These are phyloP conservation scores for Nicator chloris DNA, from an alignment of 2,113 vertebrate species.

Conservation along the genomic window DNA sequence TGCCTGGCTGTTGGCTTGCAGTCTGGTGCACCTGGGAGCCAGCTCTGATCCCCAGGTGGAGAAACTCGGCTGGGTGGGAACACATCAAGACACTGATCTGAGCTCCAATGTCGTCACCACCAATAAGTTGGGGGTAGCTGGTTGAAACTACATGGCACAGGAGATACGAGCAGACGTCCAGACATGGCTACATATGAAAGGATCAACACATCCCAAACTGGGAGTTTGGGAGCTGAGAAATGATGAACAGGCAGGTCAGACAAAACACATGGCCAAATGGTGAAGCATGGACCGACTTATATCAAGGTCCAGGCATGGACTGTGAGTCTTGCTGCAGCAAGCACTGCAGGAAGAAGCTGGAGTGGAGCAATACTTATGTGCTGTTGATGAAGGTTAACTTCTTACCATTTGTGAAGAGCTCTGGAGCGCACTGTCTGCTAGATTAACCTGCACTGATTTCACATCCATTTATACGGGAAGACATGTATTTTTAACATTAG, in stretches of 20 bases:
- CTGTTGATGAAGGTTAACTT: not conserved
- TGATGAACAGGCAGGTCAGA: not conserved
- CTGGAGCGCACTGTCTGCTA: not conserved
- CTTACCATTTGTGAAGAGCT: not conserved
- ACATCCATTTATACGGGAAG: not conserved
- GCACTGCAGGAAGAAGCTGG: not conserved
- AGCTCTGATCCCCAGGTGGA: not conserved
- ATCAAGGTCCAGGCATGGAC: not conserved
- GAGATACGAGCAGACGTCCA: not conserved
- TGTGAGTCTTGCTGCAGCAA: not conserved
- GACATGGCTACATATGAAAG: not conserved
- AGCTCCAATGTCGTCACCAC: not conserved
- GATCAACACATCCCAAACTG: not conserved
- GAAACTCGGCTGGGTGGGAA: not conserved
- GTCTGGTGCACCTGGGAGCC: not conserved
- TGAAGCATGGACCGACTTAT: not conserved
- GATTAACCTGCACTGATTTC: not conserved
- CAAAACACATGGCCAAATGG: not conserved
- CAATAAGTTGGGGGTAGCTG: not conserved
- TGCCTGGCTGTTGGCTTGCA: not conserved
- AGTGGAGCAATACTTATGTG: not conserved
- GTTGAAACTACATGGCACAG: not conserved
- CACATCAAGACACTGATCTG: not conserved
- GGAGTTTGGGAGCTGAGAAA: not conserved
- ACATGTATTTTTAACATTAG: not conserved